Evolutionary conservation across 64 coral and sea anemone species (phyloP), one percentile per base, ranked within the genome.

Genomic region (Dendronephthya gigantea): DNA sequence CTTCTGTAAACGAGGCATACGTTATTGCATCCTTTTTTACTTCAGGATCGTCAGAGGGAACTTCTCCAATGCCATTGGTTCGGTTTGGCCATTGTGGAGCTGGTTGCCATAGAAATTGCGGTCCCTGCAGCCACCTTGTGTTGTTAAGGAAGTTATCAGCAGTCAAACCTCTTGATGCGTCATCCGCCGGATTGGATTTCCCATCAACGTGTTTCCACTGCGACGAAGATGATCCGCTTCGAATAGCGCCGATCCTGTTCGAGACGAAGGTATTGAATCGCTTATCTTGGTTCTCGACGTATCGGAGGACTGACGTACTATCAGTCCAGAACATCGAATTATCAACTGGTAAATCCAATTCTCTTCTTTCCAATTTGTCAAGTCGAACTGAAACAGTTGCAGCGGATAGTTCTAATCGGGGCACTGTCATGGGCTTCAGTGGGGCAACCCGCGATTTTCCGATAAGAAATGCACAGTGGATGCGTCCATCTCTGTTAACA

Each of bases 81-180:
- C 25, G 68, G 22, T 74, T 27, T 35, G 68, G 68, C 68, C 68
- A 74, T 29, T 11, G n/a, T 30, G 22, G n/a, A 30, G 13, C 68
- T 74, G 68, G n/a, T 74, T 74, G 68, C 68, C 68, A 74, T 27
- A 74, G 33, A 29, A 74, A 74, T 30, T 27, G 19, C 68, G 68
- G 68, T 12, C 68, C 68, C n/a, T 35, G n/a, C 68, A 74, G n/a
- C 68, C 68, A 74, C 33, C 68, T 74, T 74, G 68, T 30, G n/a
- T 74, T 35, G 31, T 74, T 28, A 35, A 74, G 68, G 23, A 74
- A 74, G 68, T 35, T 74, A 30, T 74, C 68, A 35, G 33, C 68
- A 11, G 68, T 30, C 68, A 74, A 74, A 30, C 68, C 68, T 74
- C 68, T 27, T 74, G 68, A 74, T 1, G 68, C 68, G 2, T 74